These are phyloP conservation scores for Tetragonula carbonaria DNA, from an alignment of 2,888 invertebrate species.

Conservation along the genomic window DNA sequence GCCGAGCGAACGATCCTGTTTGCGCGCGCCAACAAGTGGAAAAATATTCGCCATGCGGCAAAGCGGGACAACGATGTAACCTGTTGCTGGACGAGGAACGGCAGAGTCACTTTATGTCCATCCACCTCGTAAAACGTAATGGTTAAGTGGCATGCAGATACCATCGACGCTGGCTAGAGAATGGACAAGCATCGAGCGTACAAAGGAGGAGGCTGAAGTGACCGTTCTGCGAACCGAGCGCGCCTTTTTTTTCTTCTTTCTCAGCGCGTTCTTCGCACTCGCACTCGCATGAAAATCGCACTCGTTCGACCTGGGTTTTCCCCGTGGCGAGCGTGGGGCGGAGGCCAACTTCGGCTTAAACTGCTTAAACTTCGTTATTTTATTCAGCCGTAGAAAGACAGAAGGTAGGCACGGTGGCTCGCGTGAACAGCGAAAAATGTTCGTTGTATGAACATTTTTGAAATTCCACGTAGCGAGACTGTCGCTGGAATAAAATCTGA, in stretches of 20 bases:
- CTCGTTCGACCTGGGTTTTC: constrained; percentile 4
- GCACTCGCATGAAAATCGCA: constrained; percentile 41
- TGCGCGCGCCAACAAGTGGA: constrained; percentile 10
- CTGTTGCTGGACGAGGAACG: constrained; percentile 51
- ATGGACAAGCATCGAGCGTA: constrained; percentile 33
- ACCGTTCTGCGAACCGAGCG: not conserved
- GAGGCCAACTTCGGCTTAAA: not conserved
- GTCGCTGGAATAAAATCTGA: not conserved
- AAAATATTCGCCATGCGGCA: constrained; percentile 27
- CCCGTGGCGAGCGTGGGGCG: not conserved
- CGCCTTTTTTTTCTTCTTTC: constrained; percentile 1
- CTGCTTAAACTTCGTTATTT: constrained; percentile 8
- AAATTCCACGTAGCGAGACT: not conserved
- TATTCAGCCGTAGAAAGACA: not conserved
- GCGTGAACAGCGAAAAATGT: not conserved
- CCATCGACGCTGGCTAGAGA: constrained; percentile 48
- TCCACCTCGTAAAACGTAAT: constrained; percentile 68
- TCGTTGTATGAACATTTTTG: not conserved
- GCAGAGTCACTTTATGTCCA: constrained; percentile 56
- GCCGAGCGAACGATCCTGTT: constrained; percentile 36
- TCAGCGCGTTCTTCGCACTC: constrained; percentile 11
- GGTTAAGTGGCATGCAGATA: constrained; percentile 63
- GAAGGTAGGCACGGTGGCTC: not conserved
- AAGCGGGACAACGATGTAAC: constrained; percentile 48
- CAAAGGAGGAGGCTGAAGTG: constrained; percentile 38